Evolutionary conservation across 2,797 vertebrate genomes (phyloP).

Genomic region (Lepus oiostolus): DNA sequence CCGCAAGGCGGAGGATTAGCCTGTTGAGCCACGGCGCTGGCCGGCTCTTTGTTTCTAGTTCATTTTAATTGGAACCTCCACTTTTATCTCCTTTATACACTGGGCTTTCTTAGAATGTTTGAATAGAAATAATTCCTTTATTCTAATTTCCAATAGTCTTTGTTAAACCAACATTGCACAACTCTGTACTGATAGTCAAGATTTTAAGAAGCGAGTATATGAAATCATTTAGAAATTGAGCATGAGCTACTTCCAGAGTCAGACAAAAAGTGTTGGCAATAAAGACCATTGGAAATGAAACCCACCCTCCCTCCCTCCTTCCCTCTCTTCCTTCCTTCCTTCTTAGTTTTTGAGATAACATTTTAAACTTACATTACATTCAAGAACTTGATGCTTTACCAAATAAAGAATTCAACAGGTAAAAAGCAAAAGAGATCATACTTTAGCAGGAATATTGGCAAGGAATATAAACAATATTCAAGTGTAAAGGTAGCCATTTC

Average conservation of each 20-base stretch:
- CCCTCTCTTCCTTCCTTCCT: no score
- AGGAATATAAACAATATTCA: no score
- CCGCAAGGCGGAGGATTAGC: no score
- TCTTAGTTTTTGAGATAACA: no score
- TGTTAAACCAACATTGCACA: not conserved
- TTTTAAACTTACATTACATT: no score
- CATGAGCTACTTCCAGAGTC: not conserved
- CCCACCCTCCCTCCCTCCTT: no score
- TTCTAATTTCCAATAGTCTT: not conserved
- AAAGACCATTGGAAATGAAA: not conserved
- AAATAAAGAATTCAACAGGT: no score
- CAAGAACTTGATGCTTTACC: no score
- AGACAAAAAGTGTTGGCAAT: not conserved
- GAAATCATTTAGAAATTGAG: slow-evolving; percentile 32
- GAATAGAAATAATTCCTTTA: not conserved
- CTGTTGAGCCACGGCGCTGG: no score
- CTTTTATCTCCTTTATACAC: not conserved
- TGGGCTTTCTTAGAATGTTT: not conserved
- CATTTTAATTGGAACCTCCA: not conserved
- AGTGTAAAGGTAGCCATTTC: no score
- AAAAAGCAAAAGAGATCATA: no score
- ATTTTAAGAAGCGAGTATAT: not conserved
- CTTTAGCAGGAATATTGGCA: no score
- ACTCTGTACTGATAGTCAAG: not conserved
- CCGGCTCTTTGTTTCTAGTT: not conserved